Percentiles rank a stretch among this genome's conserved stretches.
Evolutionary conservation across 2,797 vertebrate genomes (phyloP).

Genomic region (Trematomus bernacchii): DNA sequence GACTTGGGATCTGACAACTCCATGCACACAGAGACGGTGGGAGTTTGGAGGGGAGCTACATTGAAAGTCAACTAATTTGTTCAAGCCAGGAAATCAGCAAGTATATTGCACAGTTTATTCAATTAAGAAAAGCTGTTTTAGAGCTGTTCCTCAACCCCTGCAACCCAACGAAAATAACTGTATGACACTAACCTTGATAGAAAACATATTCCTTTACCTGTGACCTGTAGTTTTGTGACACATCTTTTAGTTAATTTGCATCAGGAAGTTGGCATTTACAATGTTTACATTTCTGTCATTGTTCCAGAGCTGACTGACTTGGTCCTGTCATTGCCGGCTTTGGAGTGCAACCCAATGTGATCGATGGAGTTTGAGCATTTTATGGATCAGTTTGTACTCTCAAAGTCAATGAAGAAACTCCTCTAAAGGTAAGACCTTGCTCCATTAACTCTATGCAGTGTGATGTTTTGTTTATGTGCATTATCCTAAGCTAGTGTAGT

Average conservation of each 20-base stretch:
- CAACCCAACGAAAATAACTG: not conserved
- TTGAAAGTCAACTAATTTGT: conserved; percentile 11
- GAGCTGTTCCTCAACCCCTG: not conserved
- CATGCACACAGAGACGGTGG: not conserved
- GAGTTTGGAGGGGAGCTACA: not conserved
- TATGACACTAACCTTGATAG: conserved; percentile 10
- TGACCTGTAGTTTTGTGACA: conserved; percentile 28
- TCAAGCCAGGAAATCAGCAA: conserved; percentile 6
- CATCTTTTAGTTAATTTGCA: conserved; percentile 29
- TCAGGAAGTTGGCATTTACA: conserved; percentile 27
- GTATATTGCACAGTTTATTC: not conserved
- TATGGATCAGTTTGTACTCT: conserved; percentile 35
- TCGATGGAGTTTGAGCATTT: conserved; percentile 27
- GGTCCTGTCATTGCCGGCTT: conserved; percentile 24
- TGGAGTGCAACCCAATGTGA: conserved; percentile 29
- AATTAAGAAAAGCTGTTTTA: not conserved
- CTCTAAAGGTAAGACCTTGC: conserved; percentile 27
- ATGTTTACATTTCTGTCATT: conserved; percentile 11
- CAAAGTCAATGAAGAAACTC: conserved; percentile 36
- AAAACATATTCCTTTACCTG: conserved; percentile 1
- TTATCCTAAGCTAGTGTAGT: not conserved
- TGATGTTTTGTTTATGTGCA: conserved; percentile 29
- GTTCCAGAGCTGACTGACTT: conserved; percentile 27
- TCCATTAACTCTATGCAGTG: not conserved
- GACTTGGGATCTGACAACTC: no score